A percentile compares a stretch with the other conserved stretches of the same genome.
These are phyloP conservation scores for Ptychochromis oligacanthus DNA, from an alignment of 2,113 vertebrate genomes.

Conservation along the genomic window DNA sequence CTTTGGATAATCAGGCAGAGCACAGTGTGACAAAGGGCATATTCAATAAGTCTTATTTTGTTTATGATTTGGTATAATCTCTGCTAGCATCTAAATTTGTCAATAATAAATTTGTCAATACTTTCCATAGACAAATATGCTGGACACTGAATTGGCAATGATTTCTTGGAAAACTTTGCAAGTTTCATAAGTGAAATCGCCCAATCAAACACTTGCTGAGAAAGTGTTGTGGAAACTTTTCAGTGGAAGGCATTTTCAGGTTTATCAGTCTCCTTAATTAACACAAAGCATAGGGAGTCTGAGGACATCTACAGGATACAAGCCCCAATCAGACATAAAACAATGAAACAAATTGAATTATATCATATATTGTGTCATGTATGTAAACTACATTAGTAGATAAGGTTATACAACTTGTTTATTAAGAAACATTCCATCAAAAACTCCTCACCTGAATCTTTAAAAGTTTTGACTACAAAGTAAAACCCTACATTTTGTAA, in stretches of 20 bases:
- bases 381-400: too few relatives aligned
- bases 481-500: too few relatives aligned
- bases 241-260: too few relatives aligned
- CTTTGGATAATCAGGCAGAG: too few relatives aligned
- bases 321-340: not conserved
- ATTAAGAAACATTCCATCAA: too few relatives aligned
- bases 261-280: not conserved
- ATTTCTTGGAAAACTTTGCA: not conserved
- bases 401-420: too few relatives aligned
- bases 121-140: not conserved
- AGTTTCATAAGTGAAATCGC: not conserved
- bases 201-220: not conserved
- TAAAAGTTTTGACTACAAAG: too few relatives aligned
- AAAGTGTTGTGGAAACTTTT: not conserved
- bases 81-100: fast-evolving
- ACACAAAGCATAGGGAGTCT: not conserved
- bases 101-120: not conserved
- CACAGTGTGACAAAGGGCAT: not conserved
- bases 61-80: not conserved
- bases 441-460: too few relatives aligned
- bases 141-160: not conserved
- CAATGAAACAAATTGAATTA: too few relatives aligned
- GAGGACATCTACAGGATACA: not conserved
- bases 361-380: too few relatives aligned
- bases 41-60: not conserved